Conservation (phyloP, 1,140 invertebrate species). For the Drosophila ercepeae region DNA sequence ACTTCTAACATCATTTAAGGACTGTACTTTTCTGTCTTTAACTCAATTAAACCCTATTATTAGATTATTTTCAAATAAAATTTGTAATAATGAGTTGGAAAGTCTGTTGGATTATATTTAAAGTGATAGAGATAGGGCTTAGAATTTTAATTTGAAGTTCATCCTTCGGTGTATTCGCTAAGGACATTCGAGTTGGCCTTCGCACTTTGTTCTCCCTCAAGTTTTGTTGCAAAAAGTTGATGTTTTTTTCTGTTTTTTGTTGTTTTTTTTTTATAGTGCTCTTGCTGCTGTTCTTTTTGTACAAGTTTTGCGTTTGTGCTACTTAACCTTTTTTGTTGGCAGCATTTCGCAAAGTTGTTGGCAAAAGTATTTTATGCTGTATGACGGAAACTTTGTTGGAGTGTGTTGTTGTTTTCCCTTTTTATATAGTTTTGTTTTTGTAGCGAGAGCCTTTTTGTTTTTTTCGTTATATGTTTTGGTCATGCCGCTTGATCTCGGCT, state of each 20-base stretch:
- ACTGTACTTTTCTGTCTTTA: neutral
- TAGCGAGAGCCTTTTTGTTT: slow-evolving; percentile 1
- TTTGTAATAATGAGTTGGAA: neutral
- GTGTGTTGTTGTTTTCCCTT: slow-evolving; percentile 18
- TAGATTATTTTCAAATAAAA: neutral
- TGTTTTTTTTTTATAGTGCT: slow-evolving; percentile 27
- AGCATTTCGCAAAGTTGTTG: slow-evolving; percentile 50
- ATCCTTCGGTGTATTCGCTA: slow-evolving; percentile 15
- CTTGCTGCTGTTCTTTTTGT: slow-evolving; percentile 26
- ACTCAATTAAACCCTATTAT: neutral
- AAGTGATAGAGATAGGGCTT: neutral
- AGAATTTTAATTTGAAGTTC: neutral
- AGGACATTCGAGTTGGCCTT: slow-evolving; percentile 21
- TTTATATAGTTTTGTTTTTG: neutral
- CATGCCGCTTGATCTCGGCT: slow-evolving; percentile 57
- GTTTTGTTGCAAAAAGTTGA: slow-evolving; percentile 25
- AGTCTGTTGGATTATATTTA: neutral
- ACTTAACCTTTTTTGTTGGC: slow-evolving; percentile 54
- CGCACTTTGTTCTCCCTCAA: neutral
- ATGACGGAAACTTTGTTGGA: slow-evolving; percentile 46
- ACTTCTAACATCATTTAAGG: neutral
- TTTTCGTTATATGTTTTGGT: slow-evolving; percentile 32
- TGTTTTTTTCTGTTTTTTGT: slow-evolving; percentile 14
- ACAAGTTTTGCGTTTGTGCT: slow-evolving; percentile 54
- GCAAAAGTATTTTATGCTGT: slow-evolving; percentile 62